Percentiles rank a stretch among this genome's conserved stretches.
These are phyloP conservation scores for Moxostoma hubbsi DNA, from an alignment of 2,797 vertebrate genomes.

Conservation along the genomic window DNA sequence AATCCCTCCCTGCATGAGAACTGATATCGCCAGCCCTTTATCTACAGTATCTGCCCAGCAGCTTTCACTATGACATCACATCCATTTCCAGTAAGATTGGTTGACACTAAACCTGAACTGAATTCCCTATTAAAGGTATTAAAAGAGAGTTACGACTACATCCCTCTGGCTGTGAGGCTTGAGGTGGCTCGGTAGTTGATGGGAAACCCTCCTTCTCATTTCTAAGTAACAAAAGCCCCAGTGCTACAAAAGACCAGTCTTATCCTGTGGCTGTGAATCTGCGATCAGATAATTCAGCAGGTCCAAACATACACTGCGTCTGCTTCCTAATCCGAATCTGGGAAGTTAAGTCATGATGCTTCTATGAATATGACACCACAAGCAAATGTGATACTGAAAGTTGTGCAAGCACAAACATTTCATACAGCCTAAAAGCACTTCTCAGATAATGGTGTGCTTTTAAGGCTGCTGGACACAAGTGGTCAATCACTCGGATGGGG, in stretches of 20 bases:
- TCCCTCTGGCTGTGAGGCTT: conserved; percentile 40
- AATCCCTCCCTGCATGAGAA: neutral
- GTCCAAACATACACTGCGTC: neutral
- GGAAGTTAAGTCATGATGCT: conserved; percentile 3
- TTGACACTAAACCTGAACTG: neutral
- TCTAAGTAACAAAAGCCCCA: conserved; percentile 52
- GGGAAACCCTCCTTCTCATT: conserved; percentile 49
- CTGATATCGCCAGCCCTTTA: neutral
- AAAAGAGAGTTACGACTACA: conserved; percentile 11
- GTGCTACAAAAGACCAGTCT: conserved; percentile 53
- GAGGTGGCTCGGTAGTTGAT: conserved; percentile 26
- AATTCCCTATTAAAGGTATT: conserved; percentile 10
- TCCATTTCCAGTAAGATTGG: conserved; percentile 5
- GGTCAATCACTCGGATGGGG: conserved; percentile 45
- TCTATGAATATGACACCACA: conserved; percentile 46
- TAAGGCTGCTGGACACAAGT: conserved; percentile 43
- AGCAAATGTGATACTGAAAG: conserved; percentile 54
- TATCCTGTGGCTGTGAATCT: conserved; percentile 51
- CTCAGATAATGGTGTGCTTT: conserved; percentile 58
- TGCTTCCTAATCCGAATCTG: conserved; percentile 19
- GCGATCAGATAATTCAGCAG: neutral
- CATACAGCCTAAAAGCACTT: conserved; percentile 61
- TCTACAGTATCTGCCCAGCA: conserved; percentile 12
- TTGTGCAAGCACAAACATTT: conserved; percentile 63
- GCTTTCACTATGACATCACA: conserved; percentile 17